Evolutionary conservation across 2,888 invertebrate genomes (phyloP).

Genomic region (Lutraria lutraria): DNA sequence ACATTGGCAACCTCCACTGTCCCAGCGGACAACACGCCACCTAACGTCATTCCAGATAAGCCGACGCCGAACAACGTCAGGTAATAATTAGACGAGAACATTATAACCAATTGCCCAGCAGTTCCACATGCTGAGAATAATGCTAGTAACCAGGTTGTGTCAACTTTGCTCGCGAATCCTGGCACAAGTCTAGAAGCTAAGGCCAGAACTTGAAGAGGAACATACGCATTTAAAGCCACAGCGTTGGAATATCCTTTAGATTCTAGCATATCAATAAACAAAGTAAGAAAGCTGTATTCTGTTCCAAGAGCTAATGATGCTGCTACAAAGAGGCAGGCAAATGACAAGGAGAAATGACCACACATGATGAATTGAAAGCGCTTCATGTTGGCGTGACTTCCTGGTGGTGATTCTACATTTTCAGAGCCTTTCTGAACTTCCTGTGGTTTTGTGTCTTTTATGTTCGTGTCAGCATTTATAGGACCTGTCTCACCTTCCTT

Average conservation of each 20-base stretch:
- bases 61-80: conserved; percentile 19
- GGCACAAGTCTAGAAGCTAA: neutral
- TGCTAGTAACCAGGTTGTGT: neutral
- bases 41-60: conserved; percentile 25
- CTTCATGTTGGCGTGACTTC: neutral
- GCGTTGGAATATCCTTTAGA: neutral
- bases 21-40: conserved; percentile 9
- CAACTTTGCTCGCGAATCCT: neutral
- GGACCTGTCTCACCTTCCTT: neutral
- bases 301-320: neutral
- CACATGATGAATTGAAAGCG: neutral
- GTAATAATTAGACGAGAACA: neutral
- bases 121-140: neutral
- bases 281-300: neutral
- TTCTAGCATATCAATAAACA: conserved; percentile 26
- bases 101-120: neutral
- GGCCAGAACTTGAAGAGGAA: neutral
- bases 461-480: neutral
- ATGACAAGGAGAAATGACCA: neutral
- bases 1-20: conserved; percentile 3
- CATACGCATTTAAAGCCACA: neutral
- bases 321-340: neutral
- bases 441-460: neutral
- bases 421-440: neutral
- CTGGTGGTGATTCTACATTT: neutral